phyloP scores from a whole-genome alignment of 1,140 invertebrate genomes.

The Drosophila simulans region DNA sequence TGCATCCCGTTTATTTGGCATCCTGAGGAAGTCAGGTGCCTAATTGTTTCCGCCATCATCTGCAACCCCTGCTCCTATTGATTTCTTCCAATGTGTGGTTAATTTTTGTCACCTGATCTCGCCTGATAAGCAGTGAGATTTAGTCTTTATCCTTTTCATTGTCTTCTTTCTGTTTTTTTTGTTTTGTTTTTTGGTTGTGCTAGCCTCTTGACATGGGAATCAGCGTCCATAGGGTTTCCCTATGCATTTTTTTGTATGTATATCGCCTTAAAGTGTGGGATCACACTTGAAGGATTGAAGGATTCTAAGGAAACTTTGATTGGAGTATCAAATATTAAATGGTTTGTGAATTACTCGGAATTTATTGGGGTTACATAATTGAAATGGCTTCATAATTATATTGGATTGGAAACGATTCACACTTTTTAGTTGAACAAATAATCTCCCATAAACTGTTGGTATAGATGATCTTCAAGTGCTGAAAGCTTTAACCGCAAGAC shows the following conservation, averaged over 20 bases:
- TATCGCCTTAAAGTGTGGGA: slow-evolving; percentile 28
- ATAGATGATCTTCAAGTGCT: background rate
- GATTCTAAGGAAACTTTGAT: slow-evolving; percentile 32
- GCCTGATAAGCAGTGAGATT: slow-evolving; percentile 54
- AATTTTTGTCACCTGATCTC: slow-evolving; percentile 77
- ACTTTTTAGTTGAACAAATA: no score
- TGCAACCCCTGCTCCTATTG: slow-evolving; percentile 51
- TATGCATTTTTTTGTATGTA: background rate
- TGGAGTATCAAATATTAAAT: slow-evolving; percentile 1
- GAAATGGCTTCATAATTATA: background rate
- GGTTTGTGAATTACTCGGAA: slow-evolving; percentile 10
- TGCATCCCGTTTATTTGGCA: slow-evolving; percentile 53
- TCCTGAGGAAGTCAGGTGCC: slow-evolving; percentile 82
- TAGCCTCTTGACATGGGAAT: slow-evolving; percentile 45
- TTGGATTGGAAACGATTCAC: background rate
- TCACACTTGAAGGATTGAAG: slow-evolving; percentile 1
- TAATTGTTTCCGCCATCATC: slow-evolving; percentile 71
- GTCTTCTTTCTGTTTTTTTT: slow-evolving; percentile 4
- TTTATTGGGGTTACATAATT: background rate
- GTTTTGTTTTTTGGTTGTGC: background rate
- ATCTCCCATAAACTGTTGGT: no score
- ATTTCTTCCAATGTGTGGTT: slow-evolving; percentile 67
- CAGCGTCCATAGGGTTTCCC: slow-evolving; percentile 64
- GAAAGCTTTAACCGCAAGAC: background rate
- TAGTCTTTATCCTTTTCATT: slow-evolving; percentile 3